Percentiles rank a stretch among this genome's conserved stretches.
phyloP scores from a whole-genome alignment of 2,797 vertebrate species.

The Pteronotus mesoamericanus region DNA sequence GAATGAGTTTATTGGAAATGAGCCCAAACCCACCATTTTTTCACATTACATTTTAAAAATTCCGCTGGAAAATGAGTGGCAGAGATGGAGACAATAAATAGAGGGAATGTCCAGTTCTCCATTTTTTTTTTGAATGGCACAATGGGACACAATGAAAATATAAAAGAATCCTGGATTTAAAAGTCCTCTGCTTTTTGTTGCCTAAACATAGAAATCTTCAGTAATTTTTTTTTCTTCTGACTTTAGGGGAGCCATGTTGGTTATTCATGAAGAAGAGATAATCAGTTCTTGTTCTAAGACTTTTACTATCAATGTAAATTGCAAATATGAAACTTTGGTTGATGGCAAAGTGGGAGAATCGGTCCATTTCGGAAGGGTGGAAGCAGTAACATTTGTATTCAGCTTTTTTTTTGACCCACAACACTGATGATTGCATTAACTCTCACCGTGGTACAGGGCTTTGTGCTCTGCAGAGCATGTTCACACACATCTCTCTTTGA shows the following conservation, averaged over 20 bases:
- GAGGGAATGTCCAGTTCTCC: neutral
- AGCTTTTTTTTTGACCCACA: neutral
- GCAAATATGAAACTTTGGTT: neutral
- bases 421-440: neutral
- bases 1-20: neutral
- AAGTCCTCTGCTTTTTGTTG: neutral
- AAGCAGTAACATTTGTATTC: neutral
- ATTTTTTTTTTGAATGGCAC: neutral
- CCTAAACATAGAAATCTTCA: neutral
- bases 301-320: neutral
- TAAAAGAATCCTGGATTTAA: neutral
- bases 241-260: neutral
- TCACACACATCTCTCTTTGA: slow-evolving; percentile 43
- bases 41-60: slow-evolving; percentile 12
- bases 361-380: neutral
- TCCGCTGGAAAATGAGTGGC: neutral
- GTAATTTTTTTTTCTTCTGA: neutral
- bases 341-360: neutral
- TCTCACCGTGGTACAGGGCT: neutral
- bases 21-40: neutral
- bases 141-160: neutral
- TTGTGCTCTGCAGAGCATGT: slow-evolving; percentile 12
- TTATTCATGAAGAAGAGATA: neutral
- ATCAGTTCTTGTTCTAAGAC: neutral
- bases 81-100: neutral